phyloP scores from a whole-genome alignment of 1,140 invertebrate species.

The Euborellia annulipes region DNA sequence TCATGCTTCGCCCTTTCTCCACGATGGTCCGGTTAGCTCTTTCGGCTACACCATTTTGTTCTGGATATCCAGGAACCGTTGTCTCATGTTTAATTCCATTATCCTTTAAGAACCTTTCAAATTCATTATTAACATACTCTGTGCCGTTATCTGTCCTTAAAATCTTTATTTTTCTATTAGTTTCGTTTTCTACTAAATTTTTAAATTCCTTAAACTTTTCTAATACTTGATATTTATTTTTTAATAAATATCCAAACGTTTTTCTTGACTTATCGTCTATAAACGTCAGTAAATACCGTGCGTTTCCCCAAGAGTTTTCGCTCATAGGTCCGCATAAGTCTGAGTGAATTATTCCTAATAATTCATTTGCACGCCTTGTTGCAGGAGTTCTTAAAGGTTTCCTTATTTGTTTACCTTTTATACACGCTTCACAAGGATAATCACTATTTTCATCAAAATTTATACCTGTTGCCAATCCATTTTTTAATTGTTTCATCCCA shows the following conservation, averaged over 20 bases:
- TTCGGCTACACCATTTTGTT: slow-evolving; percentile 34
- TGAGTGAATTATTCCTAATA: slow-evolving; percentile 26
- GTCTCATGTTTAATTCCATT: slow-evolving; percentile 31
- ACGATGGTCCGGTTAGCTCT: slow-evolving; percentile 28
- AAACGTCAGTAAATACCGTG: slow-evolving; percentile 26
- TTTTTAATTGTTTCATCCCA: neutral
- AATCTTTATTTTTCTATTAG: slow-evolving; percentile 18
- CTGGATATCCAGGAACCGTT: slow-evolving; percentile 29
- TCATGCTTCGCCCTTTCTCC: slow-evolving; percentile 27
- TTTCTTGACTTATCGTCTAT: slow-evolving; percentile 24
- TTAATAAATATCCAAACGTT: slow-evolving; percentile 25
- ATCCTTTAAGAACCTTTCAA: slow-evolving; percentile 10
- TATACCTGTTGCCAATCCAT: slow-evolving; percentile 9
- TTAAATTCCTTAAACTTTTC: slow-evolving; percentile 21
- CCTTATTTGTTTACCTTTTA: slow-evolving; percentile 18
- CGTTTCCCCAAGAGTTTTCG: slow-evolving; percentile 11
- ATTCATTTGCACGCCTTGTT: slow-evolving; percentile 21
- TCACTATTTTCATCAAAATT: slow-evolving; percentile 1
- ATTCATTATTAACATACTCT: slow-evolving; percentile 7
- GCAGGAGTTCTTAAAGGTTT: slow-evolving; percentile 12
- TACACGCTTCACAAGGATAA: slow-evolving; percentile 17
- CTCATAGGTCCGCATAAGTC: slow-evolving; percentile 29
- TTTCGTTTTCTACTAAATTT: slow-evolving; percentile 16
- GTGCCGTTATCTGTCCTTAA: slow-evolving; percentile 25
- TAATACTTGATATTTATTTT: slow-evolving; percentile 24